Evolutionary conservation across 2,113 vertebrate species (phyloP).

Genomic region (Nycticebus coucang): DNA sequence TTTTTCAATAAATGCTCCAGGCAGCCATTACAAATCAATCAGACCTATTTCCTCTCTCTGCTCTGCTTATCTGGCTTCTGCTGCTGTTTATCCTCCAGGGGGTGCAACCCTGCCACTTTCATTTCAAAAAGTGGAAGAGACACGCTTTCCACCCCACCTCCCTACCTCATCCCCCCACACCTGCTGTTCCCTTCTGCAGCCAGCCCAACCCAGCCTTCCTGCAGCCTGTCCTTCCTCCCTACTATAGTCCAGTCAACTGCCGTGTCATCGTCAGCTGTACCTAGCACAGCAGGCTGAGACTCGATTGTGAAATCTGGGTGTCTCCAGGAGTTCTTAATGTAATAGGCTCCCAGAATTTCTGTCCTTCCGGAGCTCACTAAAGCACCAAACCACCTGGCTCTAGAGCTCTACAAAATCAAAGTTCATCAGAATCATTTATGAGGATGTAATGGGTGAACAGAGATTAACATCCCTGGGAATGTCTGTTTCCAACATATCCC

Average conservation of each 20-base stretch:
- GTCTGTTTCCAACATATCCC: neutral
- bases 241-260: neutral
- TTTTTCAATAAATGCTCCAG: neutral
- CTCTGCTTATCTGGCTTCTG: neutral
- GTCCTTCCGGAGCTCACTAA: neutral
- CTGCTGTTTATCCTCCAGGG: neutral
- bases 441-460: neutral
- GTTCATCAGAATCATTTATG: neutral
- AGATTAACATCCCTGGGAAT: neutral
- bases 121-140: neutral
- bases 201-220: rapidly evolving
- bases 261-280: neutral
- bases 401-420: neutral
- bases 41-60: neutral
- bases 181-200: conserved; percentile 30
- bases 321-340: conserved; percentile 43
- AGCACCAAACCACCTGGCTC: neutral
- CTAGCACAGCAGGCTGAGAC: neutral
- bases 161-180: neutral
- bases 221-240: neutral
- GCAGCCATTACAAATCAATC: neutral
- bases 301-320: conserved; percentile 25
- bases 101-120: neutral
- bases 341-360: neutral
- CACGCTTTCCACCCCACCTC: too few species aligned